Evolutionary conservation across 2,888 invertebrate genomes (phyloP).

Genomic region (Callosobruchus maculatus): DNA sequence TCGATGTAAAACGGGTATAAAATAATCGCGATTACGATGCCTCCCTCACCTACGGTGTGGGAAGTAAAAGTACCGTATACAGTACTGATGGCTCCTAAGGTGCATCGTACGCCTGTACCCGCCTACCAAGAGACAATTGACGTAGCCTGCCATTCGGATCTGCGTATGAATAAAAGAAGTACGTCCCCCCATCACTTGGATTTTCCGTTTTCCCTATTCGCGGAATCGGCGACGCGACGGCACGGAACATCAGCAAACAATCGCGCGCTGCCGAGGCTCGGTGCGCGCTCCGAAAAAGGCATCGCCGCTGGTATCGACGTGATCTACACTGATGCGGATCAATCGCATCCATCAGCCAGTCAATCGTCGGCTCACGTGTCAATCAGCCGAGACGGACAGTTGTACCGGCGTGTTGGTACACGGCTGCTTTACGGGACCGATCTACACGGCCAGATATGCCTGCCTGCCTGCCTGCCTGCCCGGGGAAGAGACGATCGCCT

Average conservation of each 20-base stretch:
- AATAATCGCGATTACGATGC: no score
- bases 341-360: conserved; percentile 49
- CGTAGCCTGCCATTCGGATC: neutral
- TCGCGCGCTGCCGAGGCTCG: conserved; percentile 17
- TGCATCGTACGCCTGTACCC: neutral
- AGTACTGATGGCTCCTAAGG: neutral
- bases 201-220: neutral
- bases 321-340: conserved; percentile 52
- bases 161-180: neutral
- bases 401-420: conserved; percentile 40
- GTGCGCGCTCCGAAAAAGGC: conserved; percentile 35
- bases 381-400: conserved; percentile 38
- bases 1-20: no score
- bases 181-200: neutral
- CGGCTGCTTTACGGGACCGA: conserved; percentile 42
- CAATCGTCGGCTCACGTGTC: conserved; percentile 51
- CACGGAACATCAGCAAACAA: conserved; percentile 24
- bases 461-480: no score
- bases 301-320: conserved; percentile 35
- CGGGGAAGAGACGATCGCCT: neutral
- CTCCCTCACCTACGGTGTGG: no score
- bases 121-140: neutral
- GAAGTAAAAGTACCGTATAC: neutral
- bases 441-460: neutral
- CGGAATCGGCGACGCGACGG: neutral